A percentile compares a stretch with the other conserved stretches of the same genome.
These are phyloP conservation scores for Seira ritae DNA, from an alignment of 2,888 invertebrate genomes.

Conservation along the genomic window DNA sequence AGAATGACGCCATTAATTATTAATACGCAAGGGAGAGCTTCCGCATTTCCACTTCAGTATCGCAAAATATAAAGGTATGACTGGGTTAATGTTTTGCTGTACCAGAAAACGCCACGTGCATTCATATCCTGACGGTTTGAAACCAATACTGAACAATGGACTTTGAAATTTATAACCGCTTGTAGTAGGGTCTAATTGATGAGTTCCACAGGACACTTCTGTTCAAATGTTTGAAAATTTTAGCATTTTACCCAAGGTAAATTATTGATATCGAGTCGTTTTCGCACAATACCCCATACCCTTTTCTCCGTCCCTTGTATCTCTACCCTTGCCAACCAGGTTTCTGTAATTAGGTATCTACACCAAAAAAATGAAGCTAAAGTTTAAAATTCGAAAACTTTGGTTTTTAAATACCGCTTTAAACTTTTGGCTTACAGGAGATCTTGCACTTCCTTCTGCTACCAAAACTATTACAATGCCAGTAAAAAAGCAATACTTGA, in stretches of 20 bases:
- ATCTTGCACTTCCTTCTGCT: constrained; percentile 3
- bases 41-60: too few relatives aligned
- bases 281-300: constrained; percentile 26
- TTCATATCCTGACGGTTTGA: constrained; percentile 52
- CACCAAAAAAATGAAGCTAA: neutral
- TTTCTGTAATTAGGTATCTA: neutral
- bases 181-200: constrained; percentile 42
- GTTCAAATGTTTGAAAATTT: constrained; percentile 17
- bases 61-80: too few relatives aligned
- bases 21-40: too few relatives aligned
- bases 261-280: too few relatives aligned
- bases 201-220: constrained; percentile 64
- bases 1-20: neutral
- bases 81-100: neutral
- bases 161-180: constrained; percentile 58
- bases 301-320: constrained; percentile 25
- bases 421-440: neutral
- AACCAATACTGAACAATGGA: constrained; percentile 43
- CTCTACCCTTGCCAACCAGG: neutral
- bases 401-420: too few relatives aligned
- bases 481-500: too few relatives aligned
- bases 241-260: constrained; percentile 21
- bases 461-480: neutral
- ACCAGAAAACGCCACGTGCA: constrained; percentile 66
- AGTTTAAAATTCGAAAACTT: too few relatives aligned